Conservation (phyloP, 2,888 invertebrate genomes). For the Tenthredo amoena region DNA sequence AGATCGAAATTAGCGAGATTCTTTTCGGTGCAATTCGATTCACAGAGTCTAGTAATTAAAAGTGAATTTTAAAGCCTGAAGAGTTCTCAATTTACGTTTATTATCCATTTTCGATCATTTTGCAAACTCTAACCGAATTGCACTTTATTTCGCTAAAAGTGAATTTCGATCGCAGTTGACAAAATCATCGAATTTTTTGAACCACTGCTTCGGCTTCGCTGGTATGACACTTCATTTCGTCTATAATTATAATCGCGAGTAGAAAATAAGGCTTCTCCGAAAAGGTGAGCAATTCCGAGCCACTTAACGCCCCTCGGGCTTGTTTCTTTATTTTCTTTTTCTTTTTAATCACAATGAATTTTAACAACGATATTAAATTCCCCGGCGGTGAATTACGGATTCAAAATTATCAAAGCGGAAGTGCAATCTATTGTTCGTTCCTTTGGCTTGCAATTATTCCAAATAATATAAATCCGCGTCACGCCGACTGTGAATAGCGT, state of each 20-base stretch:
- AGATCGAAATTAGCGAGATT: background rate
- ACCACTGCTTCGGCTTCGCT: background rate
- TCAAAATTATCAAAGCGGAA: slow-evolving; percentile 31
- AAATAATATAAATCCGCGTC: background rate
- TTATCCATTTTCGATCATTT: background rate
- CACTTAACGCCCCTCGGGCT: background rate
- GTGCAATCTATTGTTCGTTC: background rate
- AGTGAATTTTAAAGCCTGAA: background rate
- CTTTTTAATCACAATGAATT: background rate
- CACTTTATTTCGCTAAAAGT: background rate
- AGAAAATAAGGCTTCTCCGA: background rate
- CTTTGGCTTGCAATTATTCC: background rate
- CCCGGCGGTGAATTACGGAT: background rate
- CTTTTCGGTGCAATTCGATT: background rate
- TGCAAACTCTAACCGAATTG: background rate
- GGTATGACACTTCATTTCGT: background rate
- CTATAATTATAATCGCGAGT: background rate
- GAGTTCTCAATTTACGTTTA: background rate
- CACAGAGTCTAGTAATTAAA: background rate
- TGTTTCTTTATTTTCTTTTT: too few species aligned
- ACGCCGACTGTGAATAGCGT: background rate
- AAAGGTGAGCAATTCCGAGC: background rate
- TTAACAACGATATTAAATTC: background rate
- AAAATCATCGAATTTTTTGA: background rate
- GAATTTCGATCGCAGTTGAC: background rate